Conservation (phyloP, 2,888 invertebrate genomes). For the Eilema sororculum region DNA sequence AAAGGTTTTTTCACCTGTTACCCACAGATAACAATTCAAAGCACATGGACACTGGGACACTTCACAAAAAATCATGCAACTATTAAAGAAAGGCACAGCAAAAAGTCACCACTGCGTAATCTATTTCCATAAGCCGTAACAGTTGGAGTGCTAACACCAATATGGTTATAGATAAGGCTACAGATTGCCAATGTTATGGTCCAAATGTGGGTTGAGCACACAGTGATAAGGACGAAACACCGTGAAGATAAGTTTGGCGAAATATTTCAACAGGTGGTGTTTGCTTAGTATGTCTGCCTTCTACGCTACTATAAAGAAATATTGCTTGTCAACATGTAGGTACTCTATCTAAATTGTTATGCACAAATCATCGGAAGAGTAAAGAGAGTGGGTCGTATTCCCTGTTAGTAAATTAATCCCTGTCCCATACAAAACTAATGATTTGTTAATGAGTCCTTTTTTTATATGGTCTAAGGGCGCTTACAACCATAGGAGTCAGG, state of each 20-base stretch:
- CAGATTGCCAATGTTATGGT: conserved; percentile 51
- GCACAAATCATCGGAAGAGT: too few relatives aligned
- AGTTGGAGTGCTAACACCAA: conserved; percentile 45
- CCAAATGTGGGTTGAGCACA: conserved; percentile 56
- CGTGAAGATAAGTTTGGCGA: conserved; percentile 51
- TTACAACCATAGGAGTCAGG: too few relatives aligned
- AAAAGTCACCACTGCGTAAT: conserved; percentile 21
- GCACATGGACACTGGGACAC: neutral
- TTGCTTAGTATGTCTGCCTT: neutral
- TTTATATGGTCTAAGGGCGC: too few relatives aligned
- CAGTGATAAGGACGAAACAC: conserved; percentile 55
- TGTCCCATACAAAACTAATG: too few relatives aligned
- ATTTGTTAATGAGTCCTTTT: too few relatives aligned
- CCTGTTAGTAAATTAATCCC: too few relatives aligned
- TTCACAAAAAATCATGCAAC: conserved; percentile 1
- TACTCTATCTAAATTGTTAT: neutral
- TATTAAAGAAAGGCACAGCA: conserved; percentile 15
- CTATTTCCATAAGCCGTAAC: conserved; percentile 30
- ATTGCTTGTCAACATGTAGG: neutral
- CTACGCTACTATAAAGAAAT: neutral
- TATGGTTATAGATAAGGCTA: conserved; percentile 52
- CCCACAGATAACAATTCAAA: neutral
- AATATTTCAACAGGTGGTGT: conserved; percentile 45
- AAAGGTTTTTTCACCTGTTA: neutral
- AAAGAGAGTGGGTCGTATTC: too few relatives aligned